Conservation (phyloP, 2,113 vertebrate species). For the Centropus unirufus region DNA sequence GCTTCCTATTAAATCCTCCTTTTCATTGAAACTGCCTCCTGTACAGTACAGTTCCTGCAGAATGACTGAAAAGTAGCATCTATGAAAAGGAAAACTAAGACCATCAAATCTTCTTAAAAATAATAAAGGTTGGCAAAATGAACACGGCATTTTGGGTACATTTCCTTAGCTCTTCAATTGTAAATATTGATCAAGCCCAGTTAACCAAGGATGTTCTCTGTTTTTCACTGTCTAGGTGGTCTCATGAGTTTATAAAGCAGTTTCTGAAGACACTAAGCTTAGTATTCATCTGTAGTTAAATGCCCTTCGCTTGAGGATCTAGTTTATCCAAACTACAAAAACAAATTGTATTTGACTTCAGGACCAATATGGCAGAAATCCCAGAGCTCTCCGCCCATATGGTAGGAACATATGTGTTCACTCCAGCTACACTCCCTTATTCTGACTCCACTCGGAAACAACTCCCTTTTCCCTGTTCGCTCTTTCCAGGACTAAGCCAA, state of each 20-base stretch:
- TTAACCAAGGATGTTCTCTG: not conserved
- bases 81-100: not conserved
- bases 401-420: conserved; percentile 67
- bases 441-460: conserved; percentile 29
- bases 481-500: conserved; percentile 43
- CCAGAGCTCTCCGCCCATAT: conserved; percentile 68
- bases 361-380: conserved; percentile 66
- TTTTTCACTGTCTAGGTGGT: not conserved
- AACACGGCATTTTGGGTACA: not conserved
- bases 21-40: not conserved
- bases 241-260: not conserved
- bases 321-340: conserved; percentile 42
- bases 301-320: conserved; percentile 3
- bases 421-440: conserved; percentile 30
- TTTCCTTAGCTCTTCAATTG: not conserved
- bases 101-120: not conserved
- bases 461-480: not conserved
- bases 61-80: not conserved
- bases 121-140: not conserved
- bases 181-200: not conserved
- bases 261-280: not conserved
- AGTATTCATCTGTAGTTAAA: conserved; percentile 16
- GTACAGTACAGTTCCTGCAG: not conserved
- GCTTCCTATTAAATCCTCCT: not conserved
- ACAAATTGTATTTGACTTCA: conserved; percentile 57